Evolutionary conservation across 1,140 invertebrate species (phyloP), one percentile per base, ranked within the genome.

Genomic region (Meloidogyne floridensis): DNA sequence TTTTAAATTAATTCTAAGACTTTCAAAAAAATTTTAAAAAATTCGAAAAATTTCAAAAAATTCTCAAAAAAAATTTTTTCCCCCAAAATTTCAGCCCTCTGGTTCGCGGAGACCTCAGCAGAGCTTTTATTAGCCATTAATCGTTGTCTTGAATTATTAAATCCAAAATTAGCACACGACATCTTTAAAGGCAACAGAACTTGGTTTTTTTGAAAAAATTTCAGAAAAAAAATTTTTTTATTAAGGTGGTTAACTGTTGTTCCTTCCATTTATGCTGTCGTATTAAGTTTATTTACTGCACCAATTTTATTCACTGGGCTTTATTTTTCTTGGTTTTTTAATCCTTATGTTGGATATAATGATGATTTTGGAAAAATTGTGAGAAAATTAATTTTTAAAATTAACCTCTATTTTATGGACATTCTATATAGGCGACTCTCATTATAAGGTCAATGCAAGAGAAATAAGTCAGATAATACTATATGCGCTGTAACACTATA

Each of bases 331-430:
- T 32, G 32, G 32, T 79, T 77, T 71, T 76, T 81, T 72, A 77
- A 81, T 70, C 80, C 80, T 69, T 81, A 79, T 77, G 75, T 77
- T 59, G 80, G 80, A 13, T 81, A 81, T 70, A 18, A 54, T 56
- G 72, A 81, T 43, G 65, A 54, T 53, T 51, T 65, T 59, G 72
- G 51, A n/a, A 54, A 80, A 77, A 80, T 59, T 43, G 72, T 72
- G 7, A 51, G 72, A 72, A 18, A 72, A 13, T 3, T 3, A 3
- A 11, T 13, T 11, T 54, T 54, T 54, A 54, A 54, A 54, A 54
- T 47, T 47, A 47, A 47, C 47, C 4, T 47, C 47, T 47, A 47
- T 47, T 6, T 47, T 47, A 1, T 47, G 4, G 47, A 47, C 47
- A 47, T 8, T 47, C 47, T 47, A 47, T 47, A 47, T 47, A 47